A percentile compares a stretch with the other conserved stretches of the same genome.
Evolutionary conservation across 2,797 vertebrate species (phyloP).

Genomic region (Ptychadena robeensis): DNA sequence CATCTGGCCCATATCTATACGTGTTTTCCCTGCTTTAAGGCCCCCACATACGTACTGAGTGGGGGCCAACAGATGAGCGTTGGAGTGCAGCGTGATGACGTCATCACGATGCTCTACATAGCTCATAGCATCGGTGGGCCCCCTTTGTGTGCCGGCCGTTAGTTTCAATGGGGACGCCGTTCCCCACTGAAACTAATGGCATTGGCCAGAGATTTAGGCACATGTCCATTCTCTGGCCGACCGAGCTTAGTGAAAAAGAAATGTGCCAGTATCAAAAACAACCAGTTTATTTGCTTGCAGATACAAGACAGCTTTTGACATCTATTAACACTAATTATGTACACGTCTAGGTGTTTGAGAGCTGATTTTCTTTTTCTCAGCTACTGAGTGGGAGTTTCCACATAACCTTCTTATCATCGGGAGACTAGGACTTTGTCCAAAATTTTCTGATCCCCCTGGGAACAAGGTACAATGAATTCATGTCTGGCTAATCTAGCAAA

Average conservation of each 20-base stretch:
- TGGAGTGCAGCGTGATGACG: too few species aligned
- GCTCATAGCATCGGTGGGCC: too few species aligned
- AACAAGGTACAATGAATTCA: slow-evolving; percentile 69
- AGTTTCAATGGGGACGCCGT: too few species aligned
- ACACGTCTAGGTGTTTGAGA: not conserved
- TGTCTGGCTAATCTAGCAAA: slow-evolving; percentile 75
- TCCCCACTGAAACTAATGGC: too few species aligned
- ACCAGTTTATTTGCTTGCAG: not conserved
- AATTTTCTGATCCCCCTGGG: slow-evolving; percentile 72
- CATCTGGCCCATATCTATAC: too few species aligned
- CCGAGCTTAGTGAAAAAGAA: not conserved
- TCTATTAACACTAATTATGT: not conserved
- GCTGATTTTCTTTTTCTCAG: not conserved
- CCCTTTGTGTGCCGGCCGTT: too few species aligned
- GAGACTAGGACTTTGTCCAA: slow-evolving; percentile 72
- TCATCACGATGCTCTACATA: too few species aligned
- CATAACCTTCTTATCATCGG: slow-evolving; percentile 77
- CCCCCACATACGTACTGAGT: too few species aligned
- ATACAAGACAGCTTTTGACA: not conserved
- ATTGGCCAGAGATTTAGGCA: not conserved
- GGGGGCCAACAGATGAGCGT: too few species aligned
- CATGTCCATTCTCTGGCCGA: too few species aligned
- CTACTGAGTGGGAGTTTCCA: slow-evolving; percentile 56
- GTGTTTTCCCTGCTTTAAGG: too few species aligned
- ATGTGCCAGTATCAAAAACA: not conserved